Conservation (phyloP, 2,797 vertebrate genomes). For the Hyperoplus immaculatus region DNA sequence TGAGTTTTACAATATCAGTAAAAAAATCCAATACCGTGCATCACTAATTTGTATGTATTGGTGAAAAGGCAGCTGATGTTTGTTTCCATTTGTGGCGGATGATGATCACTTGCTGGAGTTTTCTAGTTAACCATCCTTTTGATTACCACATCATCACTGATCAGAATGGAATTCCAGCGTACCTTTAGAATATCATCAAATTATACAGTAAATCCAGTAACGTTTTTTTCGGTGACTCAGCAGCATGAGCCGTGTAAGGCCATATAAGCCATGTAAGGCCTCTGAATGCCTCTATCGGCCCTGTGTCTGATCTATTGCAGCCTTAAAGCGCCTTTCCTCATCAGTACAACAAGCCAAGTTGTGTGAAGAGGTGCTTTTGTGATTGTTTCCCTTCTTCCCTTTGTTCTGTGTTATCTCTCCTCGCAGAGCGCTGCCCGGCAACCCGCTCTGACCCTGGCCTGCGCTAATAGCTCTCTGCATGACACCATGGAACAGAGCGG, state of each 20-base stretch:
- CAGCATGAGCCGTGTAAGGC: neutral
- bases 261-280: neutral
- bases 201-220: slow-evolving; percentile 12
- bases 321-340: slow-evolving; percentile 37
- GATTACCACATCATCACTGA: neutral
- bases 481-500: slow-evolving; percentile 81
- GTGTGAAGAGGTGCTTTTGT: slow-evolving; percentile 76
- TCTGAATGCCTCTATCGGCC: neutral
- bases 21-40: too few species aligned
- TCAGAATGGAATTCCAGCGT: neutral
- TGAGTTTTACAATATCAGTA: too few species aligned
- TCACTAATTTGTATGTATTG: neutral
- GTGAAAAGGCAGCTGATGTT: neutral
- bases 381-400: slow-evolving; percentile 69
- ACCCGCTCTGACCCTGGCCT: slow-evolving; percentile 72
- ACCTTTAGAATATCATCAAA: neutral
- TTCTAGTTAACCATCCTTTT: neutral
- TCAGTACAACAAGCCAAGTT: slow-evolving; percentile 33
- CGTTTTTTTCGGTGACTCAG: slow-evolving; percentile 26
- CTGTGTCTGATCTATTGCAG: slow-evolving; percentile 14
- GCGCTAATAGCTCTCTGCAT: slow-evolving; percentile 78
- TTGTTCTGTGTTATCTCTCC: slow-evolving; percentile 82
- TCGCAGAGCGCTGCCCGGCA: slow-evolving; percentile 51
- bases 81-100: neutral
- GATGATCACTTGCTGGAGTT: neutral